Conservation (phyloP, 2,113 vertebrate species). For the Leptocoma aspasia region DNA sequence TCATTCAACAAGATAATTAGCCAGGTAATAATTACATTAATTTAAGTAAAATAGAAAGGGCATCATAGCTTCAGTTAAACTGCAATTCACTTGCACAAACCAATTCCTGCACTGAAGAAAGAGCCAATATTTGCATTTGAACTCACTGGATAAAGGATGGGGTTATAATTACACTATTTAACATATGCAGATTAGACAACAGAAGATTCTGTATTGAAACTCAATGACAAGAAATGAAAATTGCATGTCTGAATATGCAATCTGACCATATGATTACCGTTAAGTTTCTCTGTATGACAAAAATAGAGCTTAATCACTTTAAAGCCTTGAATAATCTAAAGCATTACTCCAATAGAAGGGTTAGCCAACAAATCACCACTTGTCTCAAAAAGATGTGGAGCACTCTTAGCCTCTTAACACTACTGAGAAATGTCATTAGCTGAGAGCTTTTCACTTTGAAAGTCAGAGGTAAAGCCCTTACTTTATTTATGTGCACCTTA, state of each 20-base stretch:
- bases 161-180: slow-evolving; percentile 65
- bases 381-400: background rate
- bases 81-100: slow-evolving; percentile 46
- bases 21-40: slow-evolving; percentile 66
- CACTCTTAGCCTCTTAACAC: background rate
- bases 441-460: slow-evolving; percentile 23
- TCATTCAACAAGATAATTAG: slow-evolving; percentile 57
- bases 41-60: slow-evolving; percentile 63
- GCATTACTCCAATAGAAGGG: background rate
- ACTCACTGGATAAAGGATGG: slow-evolving; percentile 56
- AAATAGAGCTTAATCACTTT: slow-evolving; percentile 32
- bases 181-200: slow-evolving; percentile 68
- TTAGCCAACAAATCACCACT: slow-evolving; percentile 9
- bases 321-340: slow-evolving; percentile 18
- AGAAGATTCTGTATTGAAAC: slow-evolving; percentile 43
- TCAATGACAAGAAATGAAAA: slow-evolving; percentile 37
- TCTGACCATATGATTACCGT: slow-evolving; percentile 18
- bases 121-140: slow-evolving; percentile 73
- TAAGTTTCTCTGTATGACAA: background rate
- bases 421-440: background rate
- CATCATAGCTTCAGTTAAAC: slow-evolving; percentile 44
- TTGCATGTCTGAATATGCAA: slow-evolving; percentile 44
- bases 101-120: slow-evolving; percentile 28
- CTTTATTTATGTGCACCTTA: background rate
- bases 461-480: slow-evolving; percentile 5